phyloP scores from a whole-genome alignment of 2,888 invertebrate genomes.

The Tachina fera region DNA sequence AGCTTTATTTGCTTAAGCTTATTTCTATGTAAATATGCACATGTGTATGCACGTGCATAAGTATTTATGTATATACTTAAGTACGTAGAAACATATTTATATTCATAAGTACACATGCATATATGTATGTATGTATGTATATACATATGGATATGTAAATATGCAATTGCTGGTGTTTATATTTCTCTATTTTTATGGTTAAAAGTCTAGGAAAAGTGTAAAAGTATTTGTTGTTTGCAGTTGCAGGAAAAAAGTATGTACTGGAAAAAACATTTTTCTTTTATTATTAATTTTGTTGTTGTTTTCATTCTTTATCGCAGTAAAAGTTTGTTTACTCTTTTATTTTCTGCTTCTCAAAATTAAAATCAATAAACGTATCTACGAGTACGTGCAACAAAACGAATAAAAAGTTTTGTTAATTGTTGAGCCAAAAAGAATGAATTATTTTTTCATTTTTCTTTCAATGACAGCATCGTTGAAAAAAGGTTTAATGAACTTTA shows the following conservation, averaged over 20 bases:
- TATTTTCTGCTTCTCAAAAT: constrained; percentile 16
- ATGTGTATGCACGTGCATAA: not conserved
- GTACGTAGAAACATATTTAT: no score
- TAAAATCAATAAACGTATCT: constrained; percentile 49
- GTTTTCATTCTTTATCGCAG: constrained; percentile 13
- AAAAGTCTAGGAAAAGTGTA: constrained; percentile 10
- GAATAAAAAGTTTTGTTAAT: constrained; percentile 19
- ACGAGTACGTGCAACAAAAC: constrained; percentile 19
- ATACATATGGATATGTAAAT: not conserved
- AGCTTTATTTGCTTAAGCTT: not conserved
- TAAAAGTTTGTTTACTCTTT: constrained; percentile 29
- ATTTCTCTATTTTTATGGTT: not conserved
- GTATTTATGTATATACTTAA: not conserved
- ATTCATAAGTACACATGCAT: not conserved
- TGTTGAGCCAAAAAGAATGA: constrained; percentile 27
- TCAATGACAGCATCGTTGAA: constrained; percentile 17
- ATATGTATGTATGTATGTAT: not conserved
- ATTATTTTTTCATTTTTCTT: constrained; percentile 4
- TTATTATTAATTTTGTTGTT: not conserved
- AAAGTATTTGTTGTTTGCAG: constrained; percentile 8
- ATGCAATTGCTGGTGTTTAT: not conserved
- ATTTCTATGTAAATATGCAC: not conserved
- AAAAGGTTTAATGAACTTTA: constrained; percentile 58
- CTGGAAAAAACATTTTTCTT: not conserved
- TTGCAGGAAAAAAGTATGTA: not conserved